phyloP scores from a whole-genome alignment of 2,113 vertebrate species.

The Lepidothrix coronata region DNA sequence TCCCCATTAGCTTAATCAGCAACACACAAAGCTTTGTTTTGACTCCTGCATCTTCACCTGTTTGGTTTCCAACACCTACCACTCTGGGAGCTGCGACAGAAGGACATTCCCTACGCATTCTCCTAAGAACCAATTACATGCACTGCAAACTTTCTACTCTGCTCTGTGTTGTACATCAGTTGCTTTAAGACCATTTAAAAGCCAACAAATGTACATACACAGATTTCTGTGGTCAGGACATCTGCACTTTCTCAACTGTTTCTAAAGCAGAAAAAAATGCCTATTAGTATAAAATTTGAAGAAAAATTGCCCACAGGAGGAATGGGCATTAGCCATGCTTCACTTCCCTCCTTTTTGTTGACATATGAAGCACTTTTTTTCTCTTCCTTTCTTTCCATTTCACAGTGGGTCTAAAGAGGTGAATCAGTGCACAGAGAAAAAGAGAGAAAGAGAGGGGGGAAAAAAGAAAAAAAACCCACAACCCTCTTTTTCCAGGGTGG shows the following conservation, averaged over 20 bases:
- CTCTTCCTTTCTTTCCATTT: slow-evolving; percentile 78
- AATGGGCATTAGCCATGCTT: slow-evolving; percentile 81
- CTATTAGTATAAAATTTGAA: slow-evolving; percentile 81
- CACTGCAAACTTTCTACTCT: slow-evolving; percentile 59
- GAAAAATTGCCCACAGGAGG: slow-evolving; percentile 80
- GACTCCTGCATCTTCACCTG: slow-evolving; percentile 60
- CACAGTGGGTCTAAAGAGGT: slow-evolving; percentile 82
- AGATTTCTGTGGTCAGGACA: slow-evolving; percentile 70
- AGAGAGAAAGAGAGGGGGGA: slow-evolving; percentile 30
- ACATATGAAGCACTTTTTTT: slow-evolving; percentile 79
- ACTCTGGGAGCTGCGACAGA: background rate
- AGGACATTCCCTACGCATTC: background rate
- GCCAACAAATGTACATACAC: slow-evolving; percentile 47
- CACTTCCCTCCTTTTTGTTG: slow-evolving; percentile 77
- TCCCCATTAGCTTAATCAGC: background rate
- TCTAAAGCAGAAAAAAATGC: slow-evolving; percentile 79
- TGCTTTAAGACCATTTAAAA: slow-evolving; percentile 48
- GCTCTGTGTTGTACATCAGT: slow-evolving; percentile 15
- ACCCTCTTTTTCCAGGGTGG: slow-evolving; percentile 79
- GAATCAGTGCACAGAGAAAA: slow-evolving; percentile 82
- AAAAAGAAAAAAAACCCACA: slow-evolving; percentile 33
- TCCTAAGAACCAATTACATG: slow-evolving; percentile 34
- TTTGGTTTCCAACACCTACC: background rate
- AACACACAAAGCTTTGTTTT: slow-evolving; percentile 16
- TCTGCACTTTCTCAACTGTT: slow-evolving; percentile 81